Evolutionary conservation across 2,797 vertebrate species (phyloP), one percentile per base, ranked within the genome.

Genomic region (Acanthurus lineatus): DNA sequence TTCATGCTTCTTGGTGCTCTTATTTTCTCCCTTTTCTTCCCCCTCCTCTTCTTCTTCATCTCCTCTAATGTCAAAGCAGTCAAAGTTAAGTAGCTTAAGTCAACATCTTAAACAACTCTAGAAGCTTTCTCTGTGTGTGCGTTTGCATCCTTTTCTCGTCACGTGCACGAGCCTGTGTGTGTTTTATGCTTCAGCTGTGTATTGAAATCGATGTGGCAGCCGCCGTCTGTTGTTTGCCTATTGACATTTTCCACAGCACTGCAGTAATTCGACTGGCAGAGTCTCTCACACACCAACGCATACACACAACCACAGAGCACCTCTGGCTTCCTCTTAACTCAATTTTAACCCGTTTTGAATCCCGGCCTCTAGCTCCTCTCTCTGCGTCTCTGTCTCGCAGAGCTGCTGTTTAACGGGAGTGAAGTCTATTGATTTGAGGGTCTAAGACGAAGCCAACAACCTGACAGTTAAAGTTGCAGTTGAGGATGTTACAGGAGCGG

Each of bases 11-110:
- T 77, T n/a, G 3, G 20, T 65, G 75, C n/a, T 22, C 54, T 60
- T 53, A 47, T 71, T 70, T 44, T 52, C 64, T 51, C 49, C 45
- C n/a, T 75, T 69, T n/a, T 48, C 47, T 48, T 44, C 38, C 48
- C 48, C 44, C 52, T 10, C 5, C n/a, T 44, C 42, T 52, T 82
- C 48, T 66, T 53, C 84, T 38, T 83, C 66, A 72, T 88, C 81
- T 75, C 44, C 83, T 84, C 84, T 85, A 66, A 81, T 86, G 84
- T 81, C 86, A 84, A 16, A 82, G 85, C 72, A 88, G 84, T 86
- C 81, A 83, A 56, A 86, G 20, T 76, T 89, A 92, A 92, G 90
- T 77, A 90, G 86, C 89, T 92, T 90, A 91, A 83, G 79, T 82
- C 82, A 70, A 82, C 77, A 78, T 89, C 73, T 86, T 82, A 53